Base-by-base conservation (phyloP, 2,888 invertebrate genomes). In the Conchocele bisecta region DNA sequence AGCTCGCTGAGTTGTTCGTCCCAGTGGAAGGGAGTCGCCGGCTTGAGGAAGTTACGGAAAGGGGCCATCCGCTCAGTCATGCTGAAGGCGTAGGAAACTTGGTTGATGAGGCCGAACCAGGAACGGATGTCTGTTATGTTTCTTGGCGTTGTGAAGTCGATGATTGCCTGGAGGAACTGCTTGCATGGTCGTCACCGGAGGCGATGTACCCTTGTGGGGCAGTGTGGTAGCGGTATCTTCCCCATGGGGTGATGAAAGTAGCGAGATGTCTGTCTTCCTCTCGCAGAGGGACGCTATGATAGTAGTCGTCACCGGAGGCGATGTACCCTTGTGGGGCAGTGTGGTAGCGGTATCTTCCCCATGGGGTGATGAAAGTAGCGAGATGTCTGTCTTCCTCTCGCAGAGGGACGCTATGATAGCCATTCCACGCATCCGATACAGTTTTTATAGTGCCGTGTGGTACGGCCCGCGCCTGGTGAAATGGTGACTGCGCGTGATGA, bases 71-170 rank as follows among this genome's bases (percentile, higher is more conserved):
- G n/a, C n/a, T n/a, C n/a, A n/a, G n/a, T n/a, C n/a, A n/a, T n/a
- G n/a, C n/a, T n/a, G n/a, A n/a, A n/a, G n/a, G n/a, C n/a, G n/a
- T n/a, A n/a, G 2, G 76, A 65, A 1, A 82, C 81, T 53, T 80
- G 81, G 58, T 81, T 84, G 20, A 83, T 51, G 20, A 84, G 74
- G 3, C 79, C 79, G 59, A 84, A 84, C 83, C 83, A 84, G 2
- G 79, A 80, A 15, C 79, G 59, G 1, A 82, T 35, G 54, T 80
- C 82, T 4, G 81, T 82, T 29, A 77, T 76, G 54, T 71, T 68
- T 15, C 39, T 64, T 3, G 81, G 81, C 13, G 75, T 69, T 1
- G 77, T 75, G 60, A 83, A 83, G 24, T 83, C 68, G 3, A 41
- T n/a, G 20, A 82, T 82, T 3, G 81, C 75, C 17, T 63, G 42